phyloP scores from a whole-genome alignment of 2,888 invertebrate genomes.

The Petrolisthes cinctipes region DNA sequence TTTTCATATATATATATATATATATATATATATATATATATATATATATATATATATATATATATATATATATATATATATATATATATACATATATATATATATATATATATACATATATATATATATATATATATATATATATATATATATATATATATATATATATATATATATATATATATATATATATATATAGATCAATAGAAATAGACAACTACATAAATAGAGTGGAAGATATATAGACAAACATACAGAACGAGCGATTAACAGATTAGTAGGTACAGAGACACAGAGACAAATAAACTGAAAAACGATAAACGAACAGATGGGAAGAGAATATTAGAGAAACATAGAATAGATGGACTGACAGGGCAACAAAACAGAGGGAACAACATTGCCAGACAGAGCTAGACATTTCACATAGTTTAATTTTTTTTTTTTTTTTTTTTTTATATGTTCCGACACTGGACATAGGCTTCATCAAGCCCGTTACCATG shows the following conservation, averaged over 20 bases:
- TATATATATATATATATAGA: constrained; percentile 12
- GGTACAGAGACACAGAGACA: neutral
- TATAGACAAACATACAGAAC: neutral
- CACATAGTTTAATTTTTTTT: too few species aligned
- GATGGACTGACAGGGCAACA: too few species aligned
- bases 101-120: constrained; percentile 22
- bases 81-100: constrained; percentile 23
- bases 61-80: constrained; percentile 20
- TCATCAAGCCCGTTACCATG: too few species aligned
- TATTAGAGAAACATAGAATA: too few species aligned
- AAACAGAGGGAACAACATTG: too few species aligned
- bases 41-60: constrained; percentile 24
- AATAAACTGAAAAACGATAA: neutral
- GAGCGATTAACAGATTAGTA: neutral
- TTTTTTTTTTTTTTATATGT: too few species aligned
- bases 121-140: constrained; percentile 22
- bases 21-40: constrained; percentile 20
- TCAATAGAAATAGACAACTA: neutral
- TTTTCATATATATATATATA: neutral
- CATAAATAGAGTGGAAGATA: neutral
- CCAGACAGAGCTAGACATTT: too few species aligned
- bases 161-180: constrained; percentile 24
- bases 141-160: constrained; percentile 22
- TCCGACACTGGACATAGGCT: too few species aligned
- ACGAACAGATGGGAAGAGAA: too few species aligned